Evolutionary conservation across 2,113 vertebrate genomes (phyloP), one percentile per base, ranked within the genome.

Genomic region (Psittacus erithacus): DNA sequence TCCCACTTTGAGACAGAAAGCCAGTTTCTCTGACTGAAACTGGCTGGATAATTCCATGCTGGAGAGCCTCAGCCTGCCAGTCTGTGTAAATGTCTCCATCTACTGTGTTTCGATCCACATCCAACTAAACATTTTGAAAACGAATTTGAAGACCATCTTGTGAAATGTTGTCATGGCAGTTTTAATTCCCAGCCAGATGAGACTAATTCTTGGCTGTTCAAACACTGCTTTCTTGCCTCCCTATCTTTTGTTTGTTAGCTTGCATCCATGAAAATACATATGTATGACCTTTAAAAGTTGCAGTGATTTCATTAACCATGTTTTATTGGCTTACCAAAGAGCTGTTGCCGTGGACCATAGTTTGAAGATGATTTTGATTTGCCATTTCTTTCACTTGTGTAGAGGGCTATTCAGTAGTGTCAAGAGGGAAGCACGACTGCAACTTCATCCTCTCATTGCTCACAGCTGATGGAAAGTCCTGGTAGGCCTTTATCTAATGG

Each of bases 1-100:
- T 94, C 88, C 82, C 23, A 70, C 88, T 92, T 88, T 63, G 90
- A 97, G 95, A 65, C 60, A 87, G 69, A 93, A 90, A 86, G 69
- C 15, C 81, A 95, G 81, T 49, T 92, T 38, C 44, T 87, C 77
- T 73, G 86, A 86, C 83, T 84, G 75, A 92, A 92, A 91, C 62
- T 71, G 65, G 43, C 83, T 13, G 29, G 83, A 84, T 91, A 78
- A 94, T 81, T 93, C 86, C 83, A 93, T 94, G 20, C 60, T 53
- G 39, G 29, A 91, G 52, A 92, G 44, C 43, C 55, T 35, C 35
- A 82, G 76, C 55, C 69, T 93, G 76, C 20, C 91, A 94, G 38
- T 46, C 65, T 86, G 64, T 78, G 79, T 85, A 94, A 90, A 90
- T 94, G 79, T 93, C 88, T 85, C 93, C 92, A 87, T 81, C 78